These are phyloP conservation scores for Bradypodion pumilum DNA, from an alignment of 2,797 vertebrate species.

Conservation along the genomic window DNA sequence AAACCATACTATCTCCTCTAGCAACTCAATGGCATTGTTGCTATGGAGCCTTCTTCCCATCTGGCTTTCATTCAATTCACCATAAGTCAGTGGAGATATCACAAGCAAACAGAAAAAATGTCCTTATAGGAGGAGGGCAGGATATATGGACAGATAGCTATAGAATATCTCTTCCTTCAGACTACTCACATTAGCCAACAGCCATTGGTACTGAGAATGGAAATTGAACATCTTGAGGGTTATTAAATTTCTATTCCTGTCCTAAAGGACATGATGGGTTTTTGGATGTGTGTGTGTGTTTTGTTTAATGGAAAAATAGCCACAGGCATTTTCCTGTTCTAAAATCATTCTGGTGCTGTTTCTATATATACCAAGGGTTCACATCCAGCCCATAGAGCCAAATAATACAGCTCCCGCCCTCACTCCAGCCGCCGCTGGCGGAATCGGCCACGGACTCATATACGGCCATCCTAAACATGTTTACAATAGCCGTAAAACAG, in stretches of 20 bases:
- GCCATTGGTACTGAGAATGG: too few species aligned
- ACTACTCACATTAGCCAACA: too few species aligned
- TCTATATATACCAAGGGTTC: too few species aligned
- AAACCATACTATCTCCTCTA: neutral
- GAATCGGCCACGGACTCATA: too few species aligned
- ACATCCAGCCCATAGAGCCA: too few species aligned
- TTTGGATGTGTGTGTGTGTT: neutral
- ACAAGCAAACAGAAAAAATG: neutral
- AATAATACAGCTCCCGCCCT: too few species aligned
- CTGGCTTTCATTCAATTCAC: neutral
- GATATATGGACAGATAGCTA: neutral
- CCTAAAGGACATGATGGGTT: neutral
- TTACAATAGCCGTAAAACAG: too few species aligned
- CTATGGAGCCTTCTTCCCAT: neutral
- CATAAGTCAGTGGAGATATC: neutral
- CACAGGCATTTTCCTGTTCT: neutral
- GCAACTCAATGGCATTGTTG: neutral
- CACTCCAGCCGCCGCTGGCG: too few species aligned
- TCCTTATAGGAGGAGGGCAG: neutral
- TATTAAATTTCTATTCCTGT: neutral
- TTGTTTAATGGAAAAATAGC: neutral
- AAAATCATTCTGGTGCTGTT: neutral
- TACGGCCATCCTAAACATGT: too few species aligned
- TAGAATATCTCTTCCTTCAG: too few species aligned
- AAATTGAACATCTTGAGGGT: neutral